Evolutionary conservation across 2,888 invertebrate species (phyloP).

Genomic region (Megalurothrips usitatus): DNA sequence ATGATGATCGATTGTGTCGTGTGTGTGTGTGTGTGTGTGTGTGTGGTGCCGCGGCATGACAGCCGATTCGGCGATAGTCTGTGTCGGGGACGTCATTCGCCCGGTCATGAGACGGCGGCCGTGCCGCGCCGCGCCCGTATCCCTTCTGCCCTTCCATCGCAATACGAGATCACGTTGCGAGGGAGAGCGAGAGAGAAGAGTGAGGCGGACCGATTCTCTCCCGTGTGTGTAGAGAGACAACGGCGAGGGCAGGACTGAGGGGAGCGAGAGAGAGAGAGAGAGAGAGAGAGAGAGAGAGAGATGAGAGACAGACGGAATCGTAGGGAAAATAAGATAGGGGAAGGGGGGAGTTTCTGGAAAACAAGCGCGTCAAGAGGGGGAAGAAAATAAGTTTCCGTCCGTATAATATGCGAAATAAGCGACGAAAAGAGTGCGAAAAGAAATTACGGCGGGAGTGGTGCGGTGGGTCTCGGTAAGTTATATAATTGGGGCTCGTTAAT

Average conservation of each 20-base stretch:
- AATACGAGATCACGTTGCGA: not conserved
- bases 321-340: too few relatives aligned
- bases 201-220: not conserved
- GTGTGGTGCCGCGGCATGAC: not conserved
- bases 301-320: not conserved
- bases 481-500: too few relatives aligned
- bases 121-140: not conserved
- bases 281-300: not conserved
- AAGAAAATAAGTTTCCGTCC: too few relatives aligned
- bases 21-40: not conserved
- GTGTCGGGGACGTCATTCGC: not conserved
- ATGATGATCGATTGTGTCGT: not conserved
- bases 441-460: too few relatives aligned
- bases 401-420: too few relatives aligned
- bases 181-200: not conserved
- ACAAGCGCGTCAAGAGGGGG: too few relatives aligned
- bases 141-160: not conserved
- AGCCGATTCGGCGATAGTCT: conserved; percentile 1
- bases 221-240: too few relatives aligned
- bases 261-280: not conserved
- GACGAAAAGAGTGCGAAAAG: too few relatives aligned
- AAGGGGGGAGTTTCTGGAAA: too few relatives aligned
- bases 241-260: too few relatives aligned
- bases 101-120: not conserved
- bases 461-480: too few relatives aligned